phyloP scores from a whole-genome alignment of 1,140 invertebrate species.

The Bombus difficillimus region DNA sequence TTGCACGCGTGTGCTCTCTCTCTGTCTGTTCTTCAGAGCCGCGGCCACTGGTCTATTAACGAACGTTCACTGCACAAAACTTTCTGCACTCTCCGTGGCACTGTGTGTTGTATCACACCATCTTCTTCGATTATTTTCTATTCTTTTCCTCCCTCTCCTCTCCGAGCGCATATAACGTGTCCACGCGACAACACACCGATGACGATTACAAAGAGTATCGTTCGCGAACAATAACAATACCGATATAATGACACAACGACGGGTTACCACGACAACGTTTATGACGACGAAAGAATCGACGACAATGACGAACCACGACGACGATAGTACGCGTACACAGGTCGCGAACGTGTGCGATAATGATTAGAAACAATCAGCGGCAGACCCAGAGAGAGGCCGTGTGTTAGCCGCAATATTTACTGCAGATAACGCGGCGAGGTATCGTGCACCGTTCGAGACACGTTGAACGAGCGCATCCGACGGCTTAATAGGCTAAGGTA shows the following conservation, averaged over 20 bases:
- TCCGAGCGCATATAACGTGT: no score
- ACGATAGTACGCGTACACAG: constrained; percentile 36
- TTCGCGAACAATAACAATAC: background rate
- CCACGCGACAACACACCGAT: background rate
- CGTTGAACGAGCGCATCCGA: constrained; percentile 48
- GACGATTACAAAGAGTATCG: background rate
- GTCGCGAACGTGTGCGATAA: constrained; percentile 50
- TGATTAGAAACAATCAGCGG: constrained; percentile 55
- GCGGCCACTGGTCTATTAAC: constrained; percentile 67
- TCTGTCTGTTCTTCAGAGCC: constrained; percentile 39
- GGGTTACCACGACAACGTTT: background rate
- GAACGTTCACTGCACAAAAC: constrained; percentile 73
- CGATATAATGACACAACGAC: background rate
- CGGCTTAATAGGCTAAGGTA: constrained; percentile 59
- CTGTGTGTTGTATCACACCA: constrained; percentile 28
- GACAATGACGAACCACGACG: constrained; percentile 21
- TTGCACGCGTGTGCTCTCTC: background rate
- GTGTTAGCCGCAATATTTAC: constrained; percentile 49
- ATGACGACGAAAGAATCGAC: constrained; percentile 17
- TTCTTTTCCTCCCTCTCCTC: background rate
- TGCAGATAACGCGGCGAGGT: constrained; percentile 50
- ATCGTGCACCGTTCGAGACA: constrained; percentile 51
- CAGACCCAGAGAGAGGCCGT: constrained; percentile 13
- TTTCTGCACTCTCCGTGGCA: constrained; percentile 55
- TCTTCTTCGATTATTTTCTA: background rate